Evolutionary conservation across 2,113 vertebrate genomes (phyloP), one percentile per base, ranked within the genome.

Genomic region (Petrocephalus zakoni): DNA sequence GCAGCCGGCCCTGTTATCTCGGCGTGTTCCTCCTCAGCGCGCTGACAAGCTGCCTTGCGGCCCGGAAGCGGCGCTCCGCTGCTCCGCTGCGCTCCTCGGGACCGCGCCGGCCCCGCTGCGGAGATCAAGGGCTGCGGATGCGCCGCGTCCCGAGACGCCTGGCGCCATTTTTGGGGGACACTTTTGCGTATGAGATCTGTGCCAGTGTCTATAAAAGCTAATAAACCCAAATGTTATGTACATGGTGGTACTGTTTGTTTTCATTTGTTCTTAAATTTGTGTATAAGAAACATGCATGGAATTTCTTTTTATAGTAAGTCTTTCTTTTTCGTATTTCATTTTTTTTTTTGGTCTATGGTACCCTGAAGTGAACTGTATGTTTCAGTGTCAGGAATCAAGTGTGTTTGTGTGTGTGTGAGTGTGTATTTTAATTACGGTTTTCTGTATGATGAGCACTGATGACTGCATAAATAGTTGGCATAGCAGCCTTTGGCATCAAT

Each of bases 51-150:
- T 96, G 97, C 97, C 96, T 99, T 97, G 97, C 96, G 97, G 98
- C 97, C 97, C 98, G 97, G 97, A 97, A 97, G 97, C 97, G 99
- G 97, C 97, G 98, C 98, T 98, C 97, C 98, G 97, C 97, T 96
- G 97, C 97, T 97, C 97, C 98, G 97, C 97, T 96, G 97, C 97
- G 97, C 97, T 97, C 97, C 97, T 96, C 97, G 97, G 97, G 97
- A 97, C 98, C 95, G 96, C 97, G 97, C 98, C 97, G 98, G 97
- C 97, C 98, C 96, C 98, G 96, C 97, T 97, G 97, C 97, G 96
- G 97, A 99, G 97, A 99, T 98, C 97, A 99, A 99, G 97, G 97
- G 98, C 98, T 97, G 94, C 94, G 96, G 97, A 99, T 99, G 97
- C 97, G 98, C 98, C 97, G 98, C 97, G 99, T 96, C 97, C 97